A percentile compares a stretch with the other conserved stretches of the same genome.
Evolutionary conservation across 2,113 vertebrate species (phyloP).

Genomic region (Calidris pygmaea): DNA sequence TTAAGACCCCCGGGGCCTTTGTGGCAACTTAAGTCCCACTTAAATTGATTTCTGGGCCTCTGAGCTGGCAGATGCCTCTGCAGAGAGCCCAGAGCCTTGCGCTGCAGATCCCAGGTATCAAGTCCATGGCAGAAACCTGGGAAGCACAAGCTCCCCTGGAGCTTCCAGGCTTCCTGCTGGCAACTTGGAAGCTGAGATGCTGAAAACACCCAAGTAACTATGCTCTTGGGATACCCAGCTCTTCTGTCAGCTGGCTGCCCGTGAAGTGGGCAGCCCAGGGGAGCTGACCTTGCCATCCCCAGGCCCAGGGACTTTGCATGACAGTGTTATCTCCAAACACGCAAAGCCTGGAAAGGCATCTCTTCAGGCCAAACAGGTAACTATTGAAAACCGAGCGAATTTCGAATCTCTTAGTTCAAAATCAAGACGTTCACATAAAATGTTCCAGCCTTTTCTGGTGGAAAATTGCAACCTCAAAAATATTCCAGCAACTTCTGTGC

Average conservation of each 20-base stretch:
- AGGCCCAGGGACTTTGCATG: background rate
- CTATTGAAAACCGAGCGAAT: background rate
- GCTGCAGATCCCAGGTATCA: background rate
- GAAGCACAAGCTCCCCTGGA: background rate
- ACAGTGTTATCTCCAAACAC: background rate
- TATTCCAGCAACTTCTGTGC: background rate
- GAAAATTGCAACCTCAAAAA: background rate
- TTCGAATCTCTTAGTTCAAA: background rate
- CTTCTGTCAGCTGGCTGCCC: background rate
- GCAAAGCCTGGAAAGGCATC: background rate
- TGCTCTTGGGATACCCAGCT: background rate
- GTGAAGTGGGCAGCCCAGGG: background rate
- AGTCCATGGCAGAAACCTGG: background rate
- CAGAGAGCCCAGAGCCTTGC: background rate
- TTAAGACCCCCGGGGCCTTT: background rate
- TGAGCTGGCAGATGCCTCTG: background rate
- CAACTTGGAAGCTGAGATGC: constrained; percentile 19
- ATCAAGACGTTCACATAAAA: background rate
- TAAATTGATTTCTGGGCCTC: background rate
- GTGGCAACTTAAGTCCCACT: background rate
- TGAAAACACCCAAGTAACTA: background rate
- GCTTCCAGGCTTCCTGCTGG: constrained; percentile 16
- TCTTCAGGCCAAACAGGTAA: background rate
- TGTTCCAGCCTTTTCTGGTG: background rate
- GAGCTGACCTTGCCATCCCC: background rate